These are phyloP conservation scores for Nipponia nippon DNA, from an alignment of 2,113 vertebrate genomes.

Conservation along the genomic window DNA sequence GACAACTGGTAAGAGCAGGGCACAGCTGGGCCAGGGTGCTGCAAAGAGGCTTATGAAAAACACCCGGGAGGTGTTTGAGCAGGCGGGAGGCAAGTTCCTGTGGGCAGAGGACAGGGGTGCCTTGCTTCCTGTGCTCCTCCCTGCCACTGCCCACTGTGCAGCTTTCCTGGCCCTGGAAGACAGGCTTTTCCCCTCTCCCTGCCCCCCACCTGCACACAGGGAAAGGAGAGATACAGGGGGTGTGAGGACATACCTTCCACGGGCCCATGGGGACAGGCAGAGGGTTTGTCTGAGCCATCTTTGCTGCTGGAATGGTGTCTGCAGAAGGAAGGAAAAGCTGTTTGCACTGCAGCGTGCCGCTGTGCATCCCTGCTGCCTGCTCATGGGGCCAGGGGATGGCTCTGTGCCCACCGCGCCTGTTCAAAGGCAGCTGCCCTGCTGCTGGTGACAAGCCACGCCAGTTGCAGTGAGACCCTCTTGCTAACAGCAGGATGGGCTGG, in stretches of 20 bases:
- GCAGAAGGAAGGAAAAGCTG: conserved; percentile 38
- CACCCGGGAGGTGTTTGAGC: neutral
- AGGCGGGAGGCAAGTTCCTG: accelerated
- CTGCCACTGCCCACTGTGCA: accelerated
- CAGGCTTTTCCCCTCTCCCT: neutral
- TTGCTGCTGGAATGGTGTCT: conserved; percentile 72
- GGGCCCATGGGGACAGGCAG: conserved; percentile 84
- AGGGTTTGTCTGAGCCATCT: conserved; percentile 91
- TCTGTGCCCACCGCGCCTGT: accelerated
- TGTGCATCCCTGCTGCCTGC: neutral
- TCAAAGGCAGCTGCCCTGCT: neutral
- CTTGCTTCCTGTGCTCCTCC: neutral
- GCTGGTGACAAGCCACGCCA: neutral
- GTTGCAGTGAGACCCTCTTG: accelerated
- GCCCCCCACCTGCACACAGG: neutral
- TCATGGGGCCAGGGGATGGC: accelerated
- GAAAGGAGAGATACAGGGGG: neutral
- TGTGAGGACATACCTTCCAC: conserved; percentile 83
- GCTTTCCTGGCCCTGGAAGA: neutral
- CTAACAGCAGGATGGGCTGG: neutral
- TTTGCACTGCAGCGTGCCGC: neutral
- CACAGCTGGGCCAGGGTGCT: neutral
- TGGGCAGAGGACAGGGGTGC: neutral
- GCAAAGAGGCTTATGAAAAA: neutral
- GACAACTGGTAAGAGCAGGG: neutral